phyloP scores from a whole-genome alignment of 1,140 invertebrate genomes.

The Dinothrombium tinctorium region DNA sequence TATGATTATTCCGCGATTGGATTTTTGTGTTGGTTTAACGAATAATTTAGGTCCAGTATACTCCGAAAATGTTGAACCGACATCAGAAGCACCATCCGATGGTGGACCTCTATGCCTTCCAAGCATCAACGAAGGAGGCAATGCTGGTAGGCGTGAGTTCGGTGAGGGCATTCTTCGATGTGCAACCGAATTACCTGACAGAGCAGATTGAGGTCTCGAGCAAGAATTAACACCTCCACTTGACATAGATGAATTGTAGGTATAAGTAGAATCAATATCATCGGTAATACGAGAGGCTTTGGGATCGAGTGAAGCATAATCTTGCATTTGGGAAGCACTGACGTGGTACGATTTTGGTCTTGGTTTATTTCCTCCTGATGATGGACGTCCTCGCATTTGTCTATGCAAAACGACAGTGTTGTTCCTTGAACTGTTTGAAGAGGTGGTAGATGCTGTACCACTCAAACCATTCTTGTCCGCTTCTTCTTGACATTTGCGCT shows the following conservation, averaged over 20 bases:
- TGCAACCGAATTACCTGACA: not conserved
- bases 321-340: not conserved
- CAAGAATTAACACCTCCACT: not conserved
- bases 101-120: constrained; percentile 8
- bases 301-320: not conserved
- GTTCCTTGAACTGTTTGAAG: not conserved
- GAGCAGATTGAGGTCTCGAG: not conserved
- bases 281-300: constrained; percentile 1
- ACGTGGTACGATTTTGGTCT: constrained; percentile 16
- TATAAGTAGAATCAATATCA: not conserved
- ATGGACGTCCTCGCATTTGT: not conserved
- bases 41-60: constrained; percentile 62
- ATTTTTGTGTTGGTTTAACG: constrained; percentile 84
- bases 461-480: constrained; percentile 24
- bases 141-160: not conserved
- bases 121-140: constrained; percentile 1
- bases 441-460: not conserved
- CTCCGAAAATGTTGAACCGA: constrained; percentile 15
- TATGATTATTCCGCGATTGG: constrained; percentile 82
- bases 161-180: not conserved
- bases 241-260: constrained; percentile 3
- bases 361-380: constrained; percentile 11
- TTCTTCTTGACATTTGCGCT: constrained; percentile 80
- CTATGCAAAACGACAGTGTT: constrained; percentile 7
- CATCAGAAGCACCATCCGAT: constrained; percentile 15